Conservation (phyloP, 2,797 vertebrate species). For the Macropus fuliginosus region DNA sequence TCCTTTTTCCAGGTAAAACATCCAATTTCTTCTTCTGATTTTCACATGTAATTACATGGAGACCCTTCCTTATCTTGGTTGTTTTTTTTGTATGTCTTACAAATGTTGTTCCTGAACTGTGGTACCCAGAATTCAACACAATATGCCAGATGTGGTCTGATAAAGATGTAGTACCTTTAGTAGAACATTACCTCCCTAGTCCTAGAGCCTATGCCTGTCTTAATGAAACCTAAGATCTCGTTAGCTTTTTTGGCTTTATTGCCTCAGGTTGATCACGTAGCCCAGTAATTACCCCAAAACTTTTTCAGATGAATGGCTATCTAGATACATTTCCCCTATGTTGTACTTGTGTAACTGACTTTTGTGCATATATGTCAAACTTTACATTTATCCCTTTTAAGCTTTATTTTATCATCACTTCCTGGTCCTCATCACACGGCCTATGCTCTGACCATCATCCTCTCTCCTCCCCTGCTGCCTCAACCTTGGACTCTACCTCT, state of each 20-base stretch:
- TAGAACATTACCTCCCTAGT: neutral
- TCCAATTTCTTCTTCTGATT: neutral
- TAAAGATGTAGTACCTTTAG: neutral
- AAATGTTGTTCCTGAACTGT: neutral
- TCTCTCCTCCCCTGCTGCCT: neutral
- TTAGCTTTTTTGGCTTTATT: neutral
- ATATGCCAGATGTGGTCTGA: neutral
- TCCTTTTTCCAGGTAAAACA: neutral
- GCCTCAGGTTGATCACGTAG: neutral
- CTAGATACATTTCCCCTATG: neutral
- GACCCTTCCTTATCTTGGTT: neutral
- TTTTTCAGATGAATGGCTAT: neutral
- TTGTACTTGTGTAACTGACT: neutral
- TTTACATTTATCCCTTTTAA: neutral
- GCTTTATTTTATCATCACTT: neutral
- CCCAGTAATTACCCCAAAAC: neutral
- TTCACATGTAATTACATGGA: neutral
- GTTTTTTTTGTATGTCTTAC: neutral
- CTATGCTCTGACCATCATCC: neutral
- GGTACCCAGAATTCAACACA: neutral
- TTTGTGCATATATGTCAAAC: neutral
- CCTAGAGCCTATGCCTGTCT: neutral
- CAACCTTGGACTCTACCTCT: neutral
- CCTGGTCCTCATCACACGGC: neutral
- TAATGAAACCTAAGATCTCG: neutral